Evolutionary conservation across 2,113 vertebrate genomes (phyloP).

Genomic region (Machaerirhynchus nigripectus): DNA sequence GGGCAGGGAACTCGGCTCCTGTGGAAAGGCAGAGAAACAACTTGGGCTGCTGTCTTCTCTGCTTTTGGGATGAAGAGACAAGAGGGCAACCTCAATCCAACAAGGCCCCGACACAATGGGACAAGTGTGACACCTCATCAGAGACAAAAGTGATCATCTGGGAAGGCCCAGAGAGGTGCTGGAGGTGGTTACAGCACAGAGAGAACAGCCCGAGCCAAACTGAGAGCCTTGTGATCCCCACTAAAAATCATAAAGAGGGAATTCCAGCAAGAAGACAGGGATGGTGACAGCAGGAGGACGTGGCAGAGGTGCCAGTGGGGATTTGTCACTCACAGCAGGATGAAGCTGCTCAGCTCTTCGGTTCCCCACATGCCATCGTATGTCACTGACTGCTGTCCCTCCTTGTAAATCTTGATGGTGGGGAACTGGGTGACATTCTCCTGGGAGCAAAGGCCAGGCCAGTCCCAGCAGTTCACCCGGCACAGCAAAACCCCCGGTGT

Average conservation of each 20-base stretch:
- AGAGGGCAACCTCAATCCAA: not conserved
- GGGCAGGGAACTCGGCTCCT: constrained; percentile 76
- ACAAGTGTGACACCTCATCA: not conserved
- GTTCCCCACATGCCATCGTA: constrained; percentile 87
- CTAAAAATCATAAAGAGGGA: not conserved
- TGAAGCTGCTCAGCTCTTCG: constrained; percentile 81
- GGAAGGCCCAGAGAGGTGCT: not conserved
- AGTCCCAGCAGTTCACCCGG: constrained; percentile 87
- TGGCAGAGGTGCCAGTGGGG: not conserved
- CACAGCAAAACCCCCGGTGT: constrained; percentile 70
- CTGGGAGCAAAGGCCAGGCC: constrained; percentile 80
- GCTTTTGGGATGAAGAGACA: not conserved
- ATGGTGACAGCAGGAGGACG: not conserved
- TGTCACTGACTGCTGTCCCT: constrained; percentile 45
- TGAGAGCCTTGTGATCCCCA: not conserved
- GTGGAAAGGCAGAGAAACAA: not conserved
- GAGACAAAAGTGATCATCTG: not conserved
- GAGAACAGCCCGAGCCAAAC: not conserved
- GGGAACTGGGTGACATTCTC: constrained; percentile 86
- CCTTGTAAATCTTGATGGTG: constrained; percentile 73
- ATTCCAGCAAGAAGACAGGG: not conserved
- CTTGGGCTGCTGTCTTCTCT: rapidly evolving
- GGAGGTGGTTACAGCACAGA: not conserved
- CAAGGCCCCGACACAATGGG: not conserved
- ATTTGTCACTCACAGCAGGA: constrained; percentile 82